Evolutionary conservation across 2,797 vertebrate species (phyloP).

Genomic region (Onychomys torridus): DNA sequence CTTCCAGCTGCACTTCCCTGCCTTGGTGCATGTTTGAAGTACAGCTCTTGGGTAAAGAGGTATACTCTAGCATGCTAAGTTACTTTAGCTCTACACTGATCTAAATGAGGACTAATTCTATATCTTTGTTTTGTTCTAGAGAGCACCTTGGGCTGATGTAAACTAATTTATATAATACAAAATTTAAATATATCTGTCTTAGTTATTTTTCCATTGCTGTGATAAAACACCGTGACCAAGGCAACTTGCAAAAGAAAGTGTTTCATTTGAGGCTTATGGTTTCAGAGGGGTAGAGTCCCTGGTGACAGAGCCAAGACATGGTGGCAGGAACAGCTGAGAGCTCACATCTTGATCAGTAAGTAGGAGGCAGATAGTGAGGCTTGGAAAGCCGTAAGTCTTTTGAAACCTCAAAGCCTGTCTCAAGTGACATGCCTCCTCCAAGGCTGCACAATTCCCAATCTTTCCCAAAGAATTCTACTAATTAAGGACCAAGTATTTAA

Average conservation of each 20-base stretch:
- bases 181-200: neutral
- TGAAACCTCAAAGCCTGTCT: neutral
- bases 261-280: neutral
- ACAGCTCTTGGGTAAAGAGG: slow-evolving; percentile 87
- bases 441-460: neutral
- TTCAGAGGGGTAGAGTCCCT: neutral
- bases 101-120: slow-evolving; percentile 80
- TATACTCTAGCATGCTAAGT: slow-evolving; percentile 82
- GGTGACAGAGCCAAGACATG: too few species aligned
- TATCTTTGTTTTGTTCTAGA: slow-evolving; percentile 68
- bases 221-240: neutral
- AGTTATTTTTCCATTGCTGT: neutral
- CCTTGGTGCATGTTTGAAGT: slow-evolving; percentile 88
- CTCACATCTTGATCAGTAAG: neutral
- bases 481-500: neutral
- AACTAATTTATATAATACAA: slow-evolving; percentile 2
- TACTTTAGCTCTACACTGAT: slow-evolving; percentile 85
- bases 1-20: slow-evolving; percentile 58
- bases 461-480: neutral
- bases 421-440: neutral
- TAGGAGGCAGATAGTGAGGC: neutral
- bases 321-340: neutral
- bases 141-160: slow-evolving; percentile 73
- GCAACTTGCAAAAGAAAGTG: neutral
- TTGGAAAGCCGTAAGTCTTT: neutral